Base-by-base conservation (phyloP, 1,140 invertebrate species). In the Sinella curviseta region DNA sequence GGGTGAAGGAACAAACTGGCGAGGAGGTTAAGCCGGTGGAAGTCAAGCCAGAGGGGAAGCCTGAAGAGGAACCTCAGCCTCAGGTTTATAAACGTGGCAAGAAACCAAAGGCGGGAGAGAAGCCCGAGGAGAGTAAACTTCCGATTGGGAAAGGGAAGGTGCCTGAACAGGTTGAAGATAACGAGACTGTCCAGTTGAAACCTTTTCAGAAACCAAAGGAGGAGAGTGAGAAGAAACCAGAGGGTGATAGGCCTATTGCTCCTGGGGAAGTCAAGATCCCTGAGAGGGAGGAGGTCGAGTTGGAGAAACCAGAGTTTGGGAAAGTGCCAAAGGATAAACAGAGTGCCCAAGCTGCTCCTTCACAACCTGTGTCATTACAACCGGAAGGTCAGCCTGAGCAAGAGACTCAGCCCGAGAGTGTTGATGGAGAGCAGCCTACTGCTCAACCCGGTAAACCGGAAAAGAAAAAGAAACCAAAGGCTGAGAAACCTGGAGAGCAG, bases 151-250 rank as follows among this genome's bases (percentile, higher is more conserved):
- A 79, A 28, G 80, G 80, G 0, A 81, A 86, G 84, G 8, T 86
- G 82, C 85, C 86, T 55, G 85, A 86, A 4, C 85, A 87, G 48
- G 36, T 76, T 0, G 65, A 78, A 55, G 70, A 78, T 17, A 67
- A 74, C 2, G 81, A 86, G 80, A 67, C 76, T 28, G 77, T 81
- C 0, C 83, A 77, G 83, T 84, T 77, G 81, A 87, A 84, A 84
- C 87, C 84, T 84, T 85, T 84, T 85, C 84, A 84, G 83, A 87
- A 26, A 3, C 55, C 76, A 24, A 20, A 57, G 55, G 73, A 77
- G 33, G 78, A 77, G n/a, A 16, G 26, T 33, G 24, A 74, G 4
- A 30, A 30, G 67, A 20, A 8, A 26, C 31, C 35, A 0, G 55
- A 67, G 16, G 65, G 67, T 24, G 54, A 57, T 4, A 33, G 34